Base-by-base conservation (phyloP, 2,888 invertebrate genomes). In the Meandrusa payeni region DNA sequence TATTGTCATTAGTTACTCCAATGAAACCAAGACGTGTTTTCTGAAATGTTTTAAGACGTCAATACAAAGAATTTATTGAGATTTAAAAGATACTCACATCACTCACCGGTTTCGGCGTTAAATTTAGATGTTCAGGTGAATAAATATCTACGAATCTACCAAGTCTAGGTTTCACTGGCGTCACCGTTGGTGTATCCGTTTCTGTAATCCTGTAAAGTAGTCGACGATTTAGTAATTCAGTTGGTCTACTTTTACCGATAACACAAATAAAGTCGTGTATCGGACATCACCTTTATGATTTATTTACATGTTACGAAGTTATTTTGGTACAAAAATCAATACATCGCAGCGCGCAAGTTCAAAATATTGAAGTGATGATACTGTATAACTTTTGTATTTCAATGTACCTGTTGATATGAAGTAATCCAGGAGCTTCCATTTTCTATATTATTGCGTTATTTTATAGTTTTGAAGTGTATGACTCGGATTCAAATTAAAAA, bases 291-390 rank as follows among this genome's bases (percentile, higher is more conserved):
- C 68, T 70, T 73, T 69, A 76, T 81, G 78, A 82, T 87, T 88
- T 88, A 88, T 88, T 88, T 88, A 88, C 86, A 86, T 82, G 76
- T 63, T 68, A 60, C 69, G 63, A 71, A 70, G 69, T 77, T 85
- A 85, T 82, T 85, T 83, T 82, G 64, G 77, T 75, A 61, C 60
- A 66, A 87, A 87, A 88, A 88, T 88, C 88, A 81, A 88, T 88
- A 88, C 69, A 61, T 61, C 75, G 60, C 29, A 81, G 83, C 86
- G 86, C 83, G 86, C 69, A 82, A 80, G 78, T 86, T 85, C 74
- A 77, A 86, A 85, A 52, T 45, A 42, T 24, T 5, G 28, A 12
- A 51, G 47, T 29, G 47, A 48, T 41, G 43, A 46, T 40, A 37
- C 33, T 10, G 39, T 46, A 41, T 47, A 55, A 52, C 32, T 50